A percentile compares a stretch with the other conserved stretches of the same genome.
Conservation (phyloP, 2,113 vertebrate species). For the Gambusia affinis region DNA sequence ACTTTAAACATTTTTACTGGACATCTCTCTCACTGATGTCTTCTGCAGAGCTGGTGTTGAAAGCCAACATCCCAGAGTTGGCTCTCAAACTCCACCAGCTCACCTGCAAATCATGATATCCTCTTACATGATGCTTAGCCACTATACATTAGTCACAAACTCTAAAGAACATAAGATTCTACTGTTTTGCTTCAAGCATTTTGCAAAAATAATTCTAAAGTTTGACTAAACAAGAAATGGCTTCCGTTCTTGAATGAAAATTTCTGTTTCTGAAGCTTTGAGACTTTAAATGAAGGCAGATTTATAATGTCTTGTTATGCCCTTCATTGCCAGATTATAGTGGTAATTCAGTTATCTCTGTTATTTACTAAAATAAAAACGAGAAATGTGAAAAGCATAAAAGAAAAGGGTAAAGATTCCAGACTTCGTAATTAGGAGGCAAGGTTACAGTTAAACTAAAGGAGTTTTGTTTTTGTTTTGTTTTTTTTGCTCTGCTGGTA, state of each 20-base stretch:
- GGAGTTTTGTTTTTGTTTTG: slow-evolving; percentile 20
- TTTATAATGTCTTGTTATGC: slow-evolving; percentile 12
- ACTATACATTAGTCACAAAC: slow-evolving; percentile 32
- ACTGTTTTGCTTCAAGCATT: not conserved
- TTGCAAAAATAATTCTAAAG: not conserved
- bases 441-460: slow-evolving; percentile 20
- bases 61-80: slow-evolving; percentile 57
- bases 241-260: not conserved
- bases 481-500: slow-evolving; percentile 42
- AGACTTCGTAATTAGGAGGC: not conserved
- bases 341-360: not conserved
- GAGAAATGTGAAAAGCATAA: not conserved
- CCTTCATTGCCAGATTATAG: slow-evolving; percentile 16
- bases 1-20: slow-evolving; percentile 53
- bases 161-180: slow-evolving; percentile 18
- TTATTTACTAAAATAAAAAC: not conserved
- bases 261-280: slow-evolving; percentile 21
- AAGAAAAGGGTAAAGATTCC: not conserved
- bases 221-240: slow-evolving; percentile 20
- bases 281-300: not conserved
- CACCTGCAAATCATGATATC: slow-evolving; percentile 14
- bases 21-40: slow-evolving; percentile 44
- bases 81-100: slow-evolving; percentile 29
- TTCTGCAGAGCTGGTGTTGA: slow-evolving; percentile 68
- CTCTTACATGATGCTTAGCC: slow-evolving; percentile 27